Conservation (phyloP, 1,140 invertebrate genomes). For the Doryteuthis pealeii region DNA sequence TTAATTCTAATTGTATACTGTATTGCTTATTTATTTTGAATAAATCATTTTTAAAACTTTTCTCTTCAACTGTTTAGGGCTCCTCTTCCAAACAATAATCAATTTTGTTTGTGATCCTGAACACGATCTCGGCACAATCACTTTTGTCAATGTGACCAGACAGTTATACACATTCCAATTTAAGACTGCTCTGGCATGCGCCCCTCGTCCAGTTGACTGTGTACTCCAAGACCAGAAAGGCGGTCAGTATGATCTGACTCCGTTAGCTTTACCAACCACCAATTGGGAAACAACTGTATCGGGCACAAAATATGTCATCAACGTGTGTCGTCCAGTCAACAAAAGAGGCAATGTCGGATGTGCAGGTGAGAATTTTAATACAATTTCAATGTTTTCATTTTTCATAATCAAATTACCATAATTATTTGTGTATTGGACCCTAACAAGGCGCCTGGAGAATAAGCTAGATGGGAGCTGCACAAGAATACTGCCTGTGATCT, state of each 20-base stretch:
- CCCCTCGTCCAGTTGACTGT: conserved; percentile 43
- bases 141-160: conserved; percentile 27
- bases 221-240: conserved; percentile 42
- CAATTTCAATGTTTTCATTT: no score
- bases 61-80: conserved; percentile 25
- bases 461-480: no score
- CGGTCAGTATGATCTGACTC: conserved; percentile 43
- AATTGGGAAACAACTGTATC: conserved; percentile 38
- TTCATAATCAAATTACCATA: no score
- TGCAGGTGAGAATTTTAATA: conserved; percentile 37
- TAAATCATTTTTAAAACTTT: no score
- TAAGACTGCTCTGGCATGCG: conserved; percentile 45
- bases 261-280: conserved; percentile 28
- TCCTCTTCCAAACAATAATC: conserved; percentile 33
- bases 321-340: conserved; percentile 50
- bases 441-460: no score
- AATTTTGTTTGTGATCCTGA: conserved; percentile 37
- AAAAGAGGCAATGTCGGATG: conserved; percentile 31
- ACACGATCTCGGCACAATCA: conserved; percentile 23
- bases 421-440: no score
- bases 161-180: conserved; percentile 39
- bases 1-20: no score
- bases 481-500: no score
- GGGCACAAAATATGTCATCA: conserved; percentile 45
- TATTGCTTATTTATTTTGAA: no score